A percentile compares a stretch with the other conserved stretches of the same genome.
phyloP scores from a whole-genome alignment of 2,888 invertebrate species.

The Ptilodon capucinus region DNA sequence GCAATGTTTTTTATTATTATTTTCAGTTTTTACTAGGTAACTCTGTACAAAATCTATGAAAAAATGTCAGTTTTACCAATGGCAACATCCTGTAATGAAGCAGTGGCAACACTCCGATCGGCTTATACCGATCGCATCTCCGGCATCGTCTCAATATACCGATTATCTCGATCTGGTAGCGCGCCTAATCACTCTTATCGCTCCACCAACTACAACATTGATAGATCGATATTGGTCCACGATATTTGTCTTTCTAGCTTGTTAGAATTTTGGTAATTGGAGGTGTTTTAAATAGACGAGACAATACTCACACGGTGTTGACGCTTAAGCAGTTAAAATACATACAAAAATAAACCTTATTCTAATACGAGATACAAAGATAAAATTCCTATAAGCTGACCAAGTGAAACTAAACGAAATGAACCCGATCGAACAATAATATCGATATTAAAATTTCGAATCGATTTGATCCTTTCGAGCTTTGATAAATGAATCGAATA shows the following conservation, averaged over 20 bases:
- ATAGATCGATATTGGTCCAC: constrained; percentile 45
- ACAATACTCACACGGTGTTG: background rate
- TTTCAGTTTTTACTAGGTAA: no score
- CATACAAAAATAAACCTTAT: no score
- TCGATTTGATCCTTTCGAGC: constrained; percentile 33
- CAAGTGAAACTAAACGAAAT: constrained; percentile 42
- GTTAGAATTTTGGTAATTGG: constrained; percentile 30
- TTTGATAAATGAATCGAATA: constrained; percentile 65
- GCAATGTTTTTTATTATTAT: no score
- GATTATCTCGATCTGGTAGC: constrained; percentile 61
- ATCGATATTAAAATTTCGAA: constrained; percentile 56
- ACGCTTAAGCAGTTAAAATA: no score
- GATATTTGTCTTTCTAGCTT: constrained; percentile 37
- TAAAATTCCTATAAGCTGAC: constrained; percentile 29
- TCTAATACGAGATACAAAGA: background rate
- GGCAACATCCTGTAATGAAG: constrained; percentile 47
- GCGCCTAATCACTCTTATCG: constrained; percentile 65
- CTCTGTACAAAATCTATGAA: no score
- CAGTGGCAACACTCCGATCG: constrained; percentile 51
- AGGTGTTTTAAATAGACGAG: constrained; percentile 3
- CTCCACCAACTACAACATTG: constrained; percentile 56
- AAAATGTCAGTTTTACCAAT: no score
- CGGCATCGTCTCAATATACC: constrained; percentile 37
- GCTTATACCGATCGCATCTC: constrained; percentile 51
- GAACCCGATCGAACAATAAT: constrained; percentile 49